Base-by-base conservation (phyloP, 2,113 vertebrate genomes). In the Apistogramma diplotaenia region DNA sequence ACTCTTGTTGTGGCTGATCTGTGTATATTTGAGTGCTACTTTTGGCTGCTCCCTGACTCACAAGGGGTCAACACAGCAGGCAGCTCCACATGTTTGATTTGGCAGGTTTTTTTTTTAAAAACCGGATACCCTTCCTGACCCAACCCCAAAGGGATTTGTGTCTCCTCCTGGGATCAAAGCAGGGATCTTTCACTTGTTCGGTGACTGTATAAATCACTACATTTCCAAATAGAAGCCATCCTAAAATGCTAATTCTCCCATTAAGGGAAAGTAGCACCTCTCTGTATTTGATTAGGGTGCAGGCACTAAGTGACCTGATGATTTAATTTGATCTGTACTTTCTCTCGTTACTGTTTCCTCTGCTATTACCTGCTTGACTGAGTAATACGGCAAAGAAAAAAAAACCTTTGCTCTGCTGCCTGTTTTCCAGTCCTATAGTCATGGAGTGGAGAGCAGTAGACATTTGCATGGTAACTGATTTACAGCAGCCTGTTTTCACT, bases 381-480 rank as follows among this genome's bases (percentile, higher is more conserved):
- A 49, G 40, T 67, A 49, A 49, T 49, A 49, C 23, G 27, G 10
- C 31, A 31, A 40, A 74, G 9, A 51, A 40, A 43, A 31, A 53
- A 56, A 43, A 55, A 59, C 58, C 19, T 55, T 15, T 12, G 23
- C 46, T 10, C 57, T 74, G 31, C 13, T 16, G 51, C 33, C n/a
- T 40, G 21, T 60, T 73, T 58, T 62, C 40, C 13, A n/a, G 19
- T 67, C 70, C 16, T 46, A 4, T n/a, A 33, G 35, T 16, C 58
- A 9, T 71, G 37, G 21, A 57, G 60, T 56, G 8, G 27, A 51
- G 18, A 75, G 25, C 6, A 18, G 40, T 13, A 46, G 55, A 23
- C 35, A 70, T 74, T 60, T 78, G 62, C 76, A 67, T 43, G 40
- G 54, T 55, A 58, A 74, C 74, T 55, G 74, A 85, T 80, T 74